Evolutionary conservation across 1,140 invertebrate species (phyloP).

Genomic region (Ips typographus): DNA sequence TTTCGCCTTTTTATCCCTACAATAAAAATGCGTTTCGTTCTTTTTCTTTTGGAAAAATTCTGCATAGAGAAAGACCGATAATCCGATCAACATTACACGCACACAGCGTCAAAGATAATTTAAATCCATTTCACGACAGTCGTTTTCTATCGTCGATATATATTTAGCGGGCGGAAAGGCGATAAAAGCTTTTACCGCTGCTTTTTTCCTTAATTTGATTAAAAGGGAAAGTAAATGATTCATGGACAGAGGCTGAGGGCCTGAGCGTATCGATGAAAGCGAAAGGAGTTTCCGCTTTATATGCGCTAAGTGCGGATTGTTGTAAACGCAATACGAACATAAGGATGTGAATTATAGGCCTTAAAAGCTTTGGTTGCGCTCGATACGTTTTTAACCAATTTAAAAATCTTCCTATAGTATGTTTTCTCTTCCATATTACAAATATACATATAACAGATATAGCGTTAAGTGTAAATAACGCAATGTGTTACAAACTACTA

Average conservation of each 20-base stretch:
- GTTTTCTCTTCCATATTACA: too few relatives aligned
- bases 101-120: neutral
- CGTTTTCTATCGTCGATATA: conserved; percentile 14
- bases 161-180: conserved; percentile 18
- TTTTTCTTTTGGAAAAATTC: too few relatives aligned
- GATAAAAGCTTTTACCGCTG: conserved; percentile 26
- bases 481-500: too few relatives aligned
- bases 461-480: too few relatives aligned
- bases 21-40: too few relatives aligned
- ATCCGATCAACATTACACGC: neutral
- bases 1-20: too few relatives aligned
- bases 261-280: conserved; percentile 27
- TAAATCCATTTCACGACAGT: conserved; percentile 7
- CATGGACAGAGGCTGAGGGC: conserved; percentile 17
- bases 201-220: conserved; percentile 30
- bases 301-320: conserved; percentile 28
- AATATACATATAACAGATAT: too few relatives aligned
- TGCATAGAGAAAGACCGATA: neutral
- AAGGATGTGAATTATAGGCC: conserved; percentile 13
- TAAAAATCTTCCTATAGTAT: too few relatives aligned
- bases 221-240: conserved; percentile 32
- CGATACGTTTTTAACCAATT: neutral
- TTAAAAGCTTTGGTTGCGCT: conserved; percentile 6
- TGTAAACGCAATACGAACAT: conserved; percentile 20
- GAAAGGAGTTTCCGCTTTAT: conserved; percentile 29